Percentiles rank a stretch among this genome's conserved stretches.
These are phyloP conservation scores for Scylla paramamosain DNA, from an alignment of 1,140 invertebrate genomes.

Conservation along the genomic window DNA sequence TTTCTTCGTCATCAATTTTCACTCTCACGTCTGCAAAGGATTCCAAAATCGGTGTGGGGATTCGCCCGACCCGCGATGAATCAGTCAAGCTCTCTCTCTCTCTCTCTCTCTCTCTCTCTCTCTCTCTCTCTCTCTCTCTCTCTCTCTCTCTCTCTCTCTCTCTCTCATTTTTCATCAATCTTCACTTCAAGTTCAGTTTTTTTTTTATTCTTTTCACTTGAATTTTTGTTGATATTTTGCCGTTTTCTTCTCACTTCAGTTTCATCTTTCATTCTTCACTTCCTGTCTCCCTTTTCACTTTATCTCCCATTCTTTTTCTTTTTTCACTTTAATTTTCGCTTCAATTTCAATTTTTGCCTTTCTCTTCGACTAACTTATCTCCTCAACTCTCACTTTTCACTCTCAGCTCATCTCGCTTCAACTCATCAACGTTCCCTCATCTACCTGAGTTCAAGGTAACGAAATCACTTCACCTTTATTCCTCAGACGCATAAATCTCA, in stretches of 20 bases:
- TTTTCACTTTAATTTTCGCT: too few species aligned
- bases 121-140: not conserved
- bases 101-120: too few species aligned
- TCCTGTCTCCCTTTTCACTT: too few species aligned
- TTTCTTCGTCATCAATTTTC: constrained; percentile 22
- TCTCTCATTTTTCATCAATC: not conserved
- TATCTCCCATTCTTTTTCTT: too few species aligned
- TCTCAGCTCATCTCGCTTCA: not conserved
- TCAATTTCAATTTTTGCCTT: not conserved
- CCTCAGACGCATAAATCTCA: too few species aligned
- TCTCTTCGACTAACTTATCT: not conserved
- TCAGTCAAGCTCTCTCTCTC: not conserved
- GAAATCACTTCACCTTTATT: too few species aligned
- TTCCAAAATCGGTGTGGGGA: not conserved
- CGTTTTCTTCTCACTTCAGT: too few species aligned
- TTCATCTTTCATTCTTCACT: too few species aligned
- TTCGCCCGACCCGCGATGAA: not conserved
- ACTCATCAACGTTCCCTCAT: not conserved
- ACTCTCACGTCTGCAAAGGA: not conserved
- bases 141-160: not conserved
- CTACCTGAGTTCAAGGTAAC: not conserved
- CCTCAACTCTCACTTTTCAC: not conserved
- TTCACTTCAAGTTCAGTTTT: not conserved
- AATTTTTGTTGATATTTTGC: too few species aligned
- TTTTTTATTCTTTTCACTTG: too few species aligned